These are phyloP conservation scores for Sphenodon punctatus DNA, from an alignment of 2,797 vertebrate species.

Conservation along the genomic window DNA sequence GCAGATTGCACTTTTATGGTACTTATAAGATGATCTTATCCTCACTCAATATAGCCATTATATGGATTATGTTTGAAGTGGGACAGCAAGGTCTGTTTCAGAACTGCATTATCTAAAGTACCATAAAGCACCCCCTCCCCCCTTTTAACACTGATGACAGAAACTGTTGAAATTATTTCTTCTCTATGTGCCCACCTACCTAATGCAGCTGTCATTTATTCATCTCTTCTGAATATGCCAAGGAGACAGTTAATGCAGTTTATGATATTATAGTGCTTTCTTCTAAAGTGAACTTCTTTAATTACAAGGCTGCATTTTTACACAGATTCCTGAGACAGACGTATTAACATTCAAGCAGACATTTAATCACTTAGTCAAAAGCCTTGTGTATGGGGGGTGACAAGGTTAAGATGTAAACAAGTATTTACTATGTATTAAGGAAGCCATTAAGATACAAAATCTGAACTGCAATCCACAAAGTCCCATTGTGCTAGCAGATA, in stretches of 20 bases:
- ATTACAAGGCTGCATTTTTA: background rate
- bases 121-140: slow-evolving; percentile 6
- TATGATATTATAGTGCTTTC: slow-evolving; percentile 9
- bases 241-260: background rate
- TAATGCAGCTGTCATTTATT: background rate
- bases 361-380: background rate
- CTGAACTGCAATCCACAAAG: background rate
- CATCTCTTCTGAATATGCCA: slow-evolving; percentile 20
- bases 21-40: slow-evolving; percentile 43
- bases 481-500: background rate
- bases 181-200: background rate
- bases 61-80: slow-evolving; percentile 42
- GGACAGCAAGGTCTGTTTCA: slow-evolving; percentile 28
- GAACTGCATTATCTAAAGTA: slow-evolving; percentile 38
- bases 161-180: slow-evolving; percentile 36
- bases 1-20: slow-evolving; percentile 47
- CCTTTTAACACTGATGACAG: background rate
- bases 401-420: background rate
- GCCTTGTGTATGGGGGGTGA: background rate
- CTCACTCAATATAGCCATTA: slow-evolving; percentile 38
- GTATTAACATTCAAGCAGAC: background rate
- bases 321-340: background rate
- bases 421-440: background rate
- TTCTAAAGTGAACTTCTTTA: slow-evolving; percentile 23
- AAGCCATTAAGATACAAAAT: background rate